Evolutionary conservation across 2,113 vertebrate species (phyloP), one percentile per base, ranked within the genome.

Genomic region (Camelus dromedarius): DNA sequence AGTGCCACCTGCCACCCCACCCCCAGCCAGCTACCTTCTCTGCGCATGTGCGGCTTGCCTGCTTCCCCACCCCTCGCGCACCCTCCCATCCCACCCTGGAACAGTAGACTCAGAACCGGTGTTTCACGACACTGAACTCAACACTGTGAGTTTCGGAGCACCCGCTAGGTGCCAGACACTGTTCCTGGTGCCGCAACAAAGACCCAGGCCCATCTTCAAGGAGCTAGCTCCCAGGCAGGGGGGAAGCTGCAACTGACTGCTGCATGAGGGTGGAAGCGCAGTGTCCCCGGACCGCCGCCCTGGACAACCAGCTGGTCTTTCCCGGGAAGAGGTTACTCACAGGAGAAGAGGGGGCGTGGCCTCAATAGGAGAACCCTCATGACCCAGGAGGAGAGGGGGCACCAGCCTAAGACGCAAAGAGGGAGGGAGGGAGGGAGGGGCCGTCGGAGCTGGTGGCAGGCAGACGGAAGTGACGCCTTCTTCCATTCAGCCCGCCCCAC

Each of bases 201-300:
- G 85, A 54, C 3, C 38, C 14, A 20, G 56, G 22, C 46, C 30
- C 1, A 2, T 77, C 32, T 28, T 14, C 18, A 30, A 0, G 9
- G 60, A 1, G 28, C 16, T 26, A 15, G 1, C 9, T 28, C 24
- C 10, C 32, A 0, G 0, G 26, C 32, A 0, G 0, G 26, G 3
- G 35, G 35, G 50, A 60, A 54, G 7, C 30, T 22, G 64, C 6
- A 38, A 18, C 0, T 26, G 18, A 15, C 2, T 10, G 15, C 62
- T 60, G 30, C 32, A 5, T n/a, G 62, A 11, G 16, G 14, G 12
- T 2, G 35, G 70, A 42, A 26, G 8, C 28, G 70, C 24, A 3
- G 1, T 9, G 26, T 38, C 69, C 35, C 18, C 26, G 32, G n/a
- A 46, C 62, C 62, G 13, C 35, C 50, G 35, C 22, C 48, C 22